Conservation (phyloP, 2,888 invertebrate species). For the Cancer borealis region DNA sequence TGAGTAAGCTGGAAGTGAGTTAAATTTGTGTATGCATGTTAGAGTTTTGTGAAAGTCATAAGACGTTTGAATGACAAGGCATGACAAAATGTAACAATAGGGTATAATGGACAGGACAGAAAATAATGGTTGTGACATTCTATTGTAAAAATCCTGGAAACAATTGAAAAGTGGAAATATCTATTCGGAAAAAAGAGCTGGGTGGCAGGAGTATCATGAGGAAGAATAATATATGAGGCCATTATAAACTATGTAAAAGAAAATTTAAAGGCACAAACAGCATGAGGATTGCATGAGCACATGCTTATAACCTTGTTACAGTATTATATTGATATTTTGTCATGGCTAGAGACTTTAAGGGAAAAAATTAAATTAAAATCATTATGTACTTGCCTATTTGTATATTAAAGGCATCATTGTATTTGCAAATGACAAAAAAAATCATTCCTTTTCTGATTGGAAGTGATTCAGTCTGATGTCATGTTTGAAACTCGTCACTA, state of each 20-base stretch:
- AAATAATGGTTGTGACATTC: neutral
- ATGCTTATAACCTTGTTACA: neutral
- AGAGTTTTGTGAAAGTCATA: neutral
- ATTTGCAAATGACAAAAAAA: neutral
- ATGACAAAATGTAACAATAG: neutral
- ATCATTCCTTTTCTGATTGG: neutral
- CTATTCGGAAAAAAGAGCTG: neutral
- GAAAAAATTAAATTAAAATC: neutral
- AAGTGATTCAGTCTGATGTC: neutral
- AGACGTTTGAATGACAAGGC: neutral
- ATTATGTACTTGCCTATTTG: neutral
- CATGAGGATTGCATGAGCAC: neutral
- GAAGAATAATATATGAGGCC: neutral
- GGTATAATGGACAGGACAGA: neutral
- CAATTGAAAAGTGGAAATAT: neutral
- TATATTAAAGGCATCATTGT: neutral
- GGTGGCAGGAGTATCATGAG: slow-evolving; percentile 11
- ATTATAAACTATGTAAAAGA: neutral
- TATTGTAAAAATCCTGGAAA: too few relatives aligned
- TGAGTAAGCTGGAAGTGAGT: slow-evolving; percentile 7
- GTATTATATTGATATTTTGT: neutral
- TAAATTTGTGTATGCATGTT: neutral
- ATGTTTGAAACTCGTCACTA: too few relatives aligned
- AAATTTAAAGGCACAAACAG: neutral
- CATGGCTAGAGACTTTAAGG: neutral